Conservation (phyloP, 2,113 vertebrate species). For the Heteronetta atricapilla region DNA sequence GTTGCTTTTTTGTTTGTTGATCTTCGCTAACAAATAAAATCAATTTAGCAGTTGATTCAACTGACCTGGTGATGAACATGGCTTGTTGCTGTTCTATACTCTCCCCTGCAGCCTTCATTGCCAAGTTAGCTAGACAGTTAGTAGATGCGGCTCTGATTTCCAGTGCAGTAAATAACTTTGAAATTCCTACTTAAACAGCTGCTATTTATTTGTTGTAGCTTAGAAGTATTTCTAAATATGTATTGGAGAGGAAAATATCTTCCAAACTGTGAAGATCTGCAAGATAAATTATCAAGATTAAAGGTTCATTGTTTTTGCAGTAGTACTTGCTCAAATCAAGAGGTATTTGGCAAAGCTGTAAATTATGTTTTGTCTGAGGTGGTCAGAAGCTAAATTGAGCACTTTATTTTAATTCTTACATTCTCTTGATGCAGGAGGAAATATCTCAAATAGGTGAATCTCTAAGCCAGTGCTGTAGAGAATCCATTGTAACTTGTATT, state of each 20-base stretch:
- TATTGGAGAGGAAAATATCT: not conserved
- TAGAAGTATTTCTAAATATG: not conserved
- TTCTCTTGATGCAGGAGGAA: not conserved
- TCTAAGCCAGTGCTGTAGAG: not conserved
- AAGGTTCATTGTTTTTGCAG: not conserved
- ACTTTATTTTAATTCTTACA: not conserved
- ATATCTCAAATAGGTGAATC: not conserved
- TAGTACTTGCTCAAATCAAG: not conserved
- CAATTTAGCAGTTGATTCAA: not conserved
- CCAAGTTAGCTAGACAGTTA: not conserved
- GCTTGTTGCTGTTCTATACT: not conserved
- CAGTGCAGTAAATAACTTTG: not conserved
- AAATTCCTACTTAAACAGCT: not conserved
- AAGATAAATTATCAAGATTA: not conserved
- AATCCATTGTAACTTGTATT: not conserved
- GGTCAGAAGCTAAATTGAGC: not conserved
- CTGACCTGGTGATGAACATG: not conserved
- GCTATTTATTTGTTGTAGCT: not conserved
- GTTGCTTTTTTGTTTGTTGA: not conserved
- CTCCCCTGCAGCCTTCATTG: not conserved
- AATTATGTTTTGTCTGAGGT: not conserved
- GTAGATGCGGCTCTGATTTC: not conserved
- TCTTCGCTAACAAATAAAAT: not conserved
- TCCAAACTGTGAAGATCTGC: not conserved
- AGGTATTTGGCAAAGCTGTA: not conserved